Evolutionary conservation across 2,113 vertebrate species (phyloP).

Genomic region (Crocuta crocuta): DNA sequence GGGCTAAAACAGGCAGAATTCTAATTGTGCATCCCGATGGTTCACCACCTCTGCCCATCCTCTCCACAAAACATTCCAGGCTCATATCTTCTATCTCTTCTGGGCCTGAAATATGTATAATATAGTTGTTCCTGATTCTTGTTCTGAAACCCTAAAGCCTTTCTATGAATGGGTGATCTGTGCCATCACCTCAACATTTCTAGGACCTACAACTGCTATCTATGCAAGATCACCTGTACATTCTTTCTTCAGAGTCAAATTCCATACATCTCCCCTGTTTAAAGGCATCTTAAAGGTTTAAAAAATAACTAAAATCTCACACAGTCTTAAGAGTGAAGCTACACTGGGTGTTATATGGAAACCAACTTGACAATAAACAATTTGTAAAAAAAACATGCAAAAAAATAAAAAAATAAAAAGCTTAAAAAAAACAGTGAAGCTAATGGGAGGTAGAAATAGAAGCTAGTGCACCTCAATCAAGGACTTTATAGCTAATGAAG

Average conservation of each 20-base stretch:
- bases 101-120: neutral
- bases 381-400: no score
- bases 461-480: neutral
- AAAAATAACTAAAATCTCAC: neutral
- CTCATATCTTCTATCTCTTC: neutral
- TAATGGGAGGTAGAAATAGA: neutral
- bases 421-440: neutral
- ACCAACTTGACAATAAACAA: no score
- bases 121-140: neutral
- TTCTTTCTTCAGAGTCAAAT: neutral
- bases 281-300: neutral
- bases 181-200: neutral
- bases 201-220: neutral
- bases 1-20: neutral
- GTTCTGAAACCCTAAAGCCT: neutral
- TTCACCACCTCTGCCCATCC: neutral
- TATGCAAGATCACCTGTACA: neutral
- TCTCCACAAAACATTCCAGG: neutral
- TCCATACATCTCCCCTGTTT: neutral
- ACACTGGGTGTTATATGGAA: no score
- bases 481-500: neutral
- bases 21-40: neutral
- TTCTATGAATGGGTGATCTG: neutral
- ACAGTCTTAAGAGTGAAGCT: neutral
- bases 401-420: no score